Evolutionary conservation across 2,797 vertebrate genomes (phyloP).

Genomic region (Pseudocheirus occidentalis): DNA sequence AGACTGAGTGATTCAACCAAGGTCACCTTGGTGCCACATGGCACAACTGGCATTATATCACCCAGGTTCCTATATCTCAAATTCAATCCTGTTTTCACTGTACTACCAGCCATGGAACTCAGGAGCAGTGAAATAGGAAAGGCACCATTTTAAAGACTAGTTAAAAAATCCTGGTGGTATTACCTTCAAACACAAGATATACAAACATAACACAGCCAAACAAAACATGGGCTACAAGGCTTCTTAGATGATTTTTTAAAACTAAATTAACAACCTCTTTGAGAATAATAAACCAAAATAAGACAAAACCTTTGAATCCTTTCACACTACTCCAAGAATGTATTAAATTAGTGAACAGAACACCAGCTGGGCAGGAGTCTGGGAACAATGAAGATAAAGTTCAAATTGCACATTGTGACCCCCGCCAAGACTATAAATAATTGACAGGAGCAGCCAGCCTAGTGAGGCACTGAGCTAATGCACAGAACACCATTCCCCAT

Average conservation of each 20-base stretch:
- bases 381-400: constrained; percentile 83
- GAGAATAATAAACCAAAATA: not conserved
- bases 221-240: not conserved
- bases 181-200: not conserved
- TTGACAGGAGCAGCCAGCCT: constrained; percentile 90
- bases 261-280: not conserved
- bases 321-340: constrained; percentile 41
- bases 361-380: constrained; percentile 79
- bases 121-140: not conserved
- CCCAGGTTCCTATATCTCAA: not conserved
- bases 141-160: not conserved
- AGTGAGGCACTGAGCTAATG: constrained; percentile 83
- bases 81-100: not conserved
- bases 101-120: not conserved
- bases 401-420: constrained; percentile 83
- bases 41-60: not conserved
- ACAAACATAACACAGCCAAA: not conserved
- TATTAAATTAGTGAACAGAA: constrained; percentile 65
- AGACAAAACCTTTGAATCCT: constrained; percentile 39
- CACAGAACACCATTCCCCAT: constrained; percentile 89
- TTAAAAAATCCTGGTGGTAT: not conserved
- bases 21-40: not conserved
- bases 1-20: not conserved
- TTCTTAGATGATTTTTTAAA: constrained; percentile 10
- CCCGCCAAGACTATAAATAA: constrained; percentile 89